These are phyloP conservation scores for Hyaena hyaena DNA, from an alignment of 2,113 vertebrate genomes.

Conservation along the genomic window DNA sequence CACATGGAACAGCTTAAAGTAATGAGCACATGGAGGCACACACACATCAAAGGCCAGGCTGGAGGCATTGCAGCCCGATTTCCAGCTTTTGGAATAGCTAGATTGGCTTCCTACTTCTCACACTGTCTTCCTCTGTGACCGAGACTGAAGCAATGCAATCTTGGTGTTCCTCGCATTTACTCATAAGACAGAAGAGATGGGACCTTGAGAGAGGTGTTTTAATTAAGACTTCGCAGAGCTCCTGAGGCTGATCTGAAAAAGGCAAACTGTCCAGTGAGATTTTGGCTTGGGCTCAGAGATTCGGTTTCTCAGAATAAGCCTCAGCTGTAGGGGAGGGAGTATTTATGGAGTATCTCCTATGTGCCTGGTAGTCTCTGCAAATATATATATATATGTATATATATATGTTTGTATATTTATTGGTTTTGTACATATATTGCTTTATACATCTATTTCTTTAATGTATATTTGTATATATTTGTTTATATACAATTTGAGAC, in stretches of 20 bases:
- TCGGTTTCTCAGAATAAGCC: slow-evolving; percentile 38
- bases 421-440: neutral
- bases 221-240: neutral
- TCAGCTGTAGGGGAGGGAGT: neutral
- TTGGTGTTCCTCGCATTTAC: neutral
- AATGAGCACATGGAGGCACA: slow-evolving; percentile 54
- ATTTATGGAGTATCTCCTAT: neutral
- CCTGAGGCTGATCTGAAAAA: neutral
- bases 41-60: slow-evolving; percentile 67
- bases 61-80: neutral
- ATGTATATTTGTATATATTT: neutral
- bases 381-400: neutral
- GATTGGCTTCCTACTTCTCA: slow-evolving; percentile 5
- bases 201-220: neutral
- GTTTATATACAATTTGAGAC: neutral
- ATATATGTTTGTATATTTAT: neutral
- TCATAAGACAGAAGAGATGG: neutral
- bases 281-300: slow-evolving; percentile 57
- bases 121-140: neutral
- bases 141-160: neutral
- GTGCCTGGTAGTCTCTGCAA: neutral
- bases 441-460: neutral
- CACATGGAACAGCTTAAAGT: slow-evolving; percentile 75
- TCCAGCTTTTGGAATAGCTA: slow-evolving; percentile 43
- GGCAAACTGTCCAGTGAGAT: slow-evolving; percentile 23